Conservation (phyloP, 2,888 invertebrate genomes). For the Cactoblastis cactorum region DNA sequence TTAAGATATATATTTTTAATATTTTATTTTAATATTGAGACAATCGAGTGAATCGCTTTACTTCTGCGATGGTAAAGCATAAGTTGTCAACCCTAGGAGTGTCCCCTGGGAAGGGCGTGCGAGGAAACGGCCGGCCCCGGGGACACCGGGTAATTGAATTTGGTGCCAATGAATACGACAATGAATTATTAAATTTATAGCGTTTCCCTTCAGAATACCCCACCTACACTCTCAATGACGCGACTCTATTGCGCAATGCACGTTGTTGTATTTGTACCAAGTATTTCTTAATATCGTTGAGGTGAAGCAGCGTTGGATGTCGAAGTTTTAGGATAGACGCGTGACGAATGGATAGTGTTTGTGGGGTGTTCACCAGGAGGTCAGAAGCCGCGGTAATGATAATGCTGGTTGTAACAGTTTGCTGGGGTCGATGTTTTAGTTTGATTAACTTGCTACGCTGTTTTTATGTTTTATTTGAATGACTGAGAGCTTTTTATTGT, state of each 20-base stretch:
- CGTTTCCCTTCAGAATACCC: conserved; percentile 31
- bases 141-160: conserved; percentile 69
- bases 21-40: too few species aligned
- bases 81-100: conserved; percentile 19
- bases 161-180: conserved; percentile 73
- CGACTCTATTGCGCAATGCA: not conserved
- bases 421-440: not conserved
- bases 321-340: not conserved
- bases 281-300: not conserved
- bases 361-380: conserved; percentile 11
- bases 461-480: not conserved
- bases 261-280: conserved; percentile 13
- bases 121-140: conserved; percentile 25
- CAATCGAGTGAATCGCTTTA: too few species aligned
- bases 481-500: not conserved
- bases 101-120: conserved; percentile 31
- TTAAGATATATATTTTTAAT: too few species aligned
- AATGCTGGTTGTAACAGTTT: conserved; percentile 1
- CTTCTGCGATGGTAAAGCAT: not conserved
- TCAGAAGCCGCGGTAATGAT: conserved; percentile 9
- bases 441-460: conserved; percentile 1
- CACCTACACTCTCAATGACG: not conserved
- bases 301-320: not conserved
- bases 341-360: conserved; percentile 9
- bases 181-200: conserved; percentile 74